Conservation (phyloP, 2,888 invertebrate species). For the Acronicta psi region DNA sequence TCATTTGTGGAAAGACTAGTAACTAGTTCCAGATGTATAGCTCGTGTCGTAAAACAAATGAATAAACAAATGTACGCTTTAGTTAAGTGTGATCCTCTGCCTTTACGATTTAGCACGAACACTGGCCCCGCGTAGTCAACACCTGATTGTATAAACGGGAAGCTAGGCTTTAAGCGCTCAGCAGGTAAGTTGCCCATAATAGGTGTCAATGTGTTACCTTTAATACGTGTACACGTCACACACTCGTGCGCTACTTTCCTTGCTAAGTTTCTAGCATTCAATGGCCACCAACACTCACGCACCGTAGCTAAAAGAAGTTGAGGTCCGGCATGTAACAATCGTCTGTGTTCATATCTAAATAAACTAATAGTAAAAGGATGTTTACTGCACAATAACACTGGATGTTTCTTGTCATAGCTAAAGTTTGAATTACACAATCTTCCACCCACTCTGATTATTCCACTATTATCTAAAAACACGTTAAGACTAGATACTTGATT, state of each 20-base stretch:
- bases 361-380: too few relatives aligned
- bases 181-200: background rate
- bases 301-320: conserved; percentile 6
- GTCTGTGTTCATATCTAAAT: background rate
- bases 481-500: background rate
- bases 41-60: too few relatives aligned
- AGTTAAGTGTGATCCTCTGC: too few relatives aligned
- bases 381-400: too few relatives aligned
- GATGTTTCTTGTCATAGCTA: too few relatives aligned
- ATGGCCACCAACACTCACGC: conserved; percentile 14
- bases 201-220: background rate
- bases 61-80: too few relatives aligned
- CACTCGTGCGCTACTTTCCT: background rate
- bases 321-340: conserved; percentile 11
- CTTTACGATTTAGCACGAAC: too few relatives aligned
- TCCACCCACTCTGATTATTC: conserved; percentile 28
- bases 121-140: too few relatives aligned
- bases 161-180: background rate
- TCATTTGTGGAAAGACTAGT: too few relatives aligned
- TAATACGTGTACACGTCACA: conserved; percentile 4
- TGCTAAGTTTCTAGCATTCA: background rate
- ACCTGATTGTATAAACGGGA: conserved; percentile 3
- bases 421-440: conserved; percentile 9
- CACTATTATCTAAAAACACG: conserved; percentile 7
- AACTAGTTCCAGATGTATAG: too few relatives aligned